Evolutionary conservation across 2,797 vertebrate genomes (phyloP), one percentile per base, ranked within the genome.

Genomic region (Coracias cyanogaster): DNA sequence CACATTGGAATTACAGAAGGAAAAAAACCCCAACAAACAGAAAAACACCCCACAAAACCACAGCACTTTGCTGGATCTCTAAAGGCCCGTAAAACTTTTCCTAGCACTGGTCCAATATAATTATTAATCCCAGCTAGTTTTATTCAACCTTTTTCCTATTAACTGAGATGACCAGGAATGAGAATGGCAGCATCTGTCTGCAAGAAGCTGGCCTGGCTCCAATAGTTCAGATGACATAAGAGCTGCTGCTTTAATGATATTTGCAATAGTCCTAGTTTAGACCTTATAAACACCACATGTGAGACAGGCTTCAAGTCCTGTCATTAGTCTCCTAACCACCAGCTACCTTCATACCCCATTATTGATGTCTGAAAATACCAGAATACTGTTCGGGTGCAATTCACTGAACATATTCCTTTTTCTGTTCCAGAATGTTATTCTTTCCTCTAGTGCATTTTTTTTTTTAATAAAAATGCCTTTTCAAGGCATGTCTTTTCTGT

Each of bases 391-490:
- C 69, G 48, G 69, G 52, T 31, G 43, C 18, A 89, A 82, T 93
- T 96, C 60, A 60, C 37, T 74, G 82, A 89, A 98, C 97, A 89
- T 96, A 82, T 98, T 96, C 66, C 99, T 85, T 91, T 96, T 98
- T 93, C 94, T 98, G 43, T 96, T 98, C 98, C 98, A 98, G 82
- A 97, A 95, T 57, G 84, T 92, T 88, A 98, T 71, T 95, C 98
- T 98, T 94, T 98, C 96, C 92, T 94, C 97, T 82, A 99, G 92
- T 11, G 96, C 94, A 64, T 97, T 97, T 81, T 98, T 93, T 97
- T 99, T 99, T 99, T 99, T 64, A 55, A 18, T 46, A 95, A 64
- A 45, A 98, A 96, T 96, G 97, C 97, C 55, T 97, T 86, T 89
- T 98, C 97, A 85, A 96, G 70, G n/a, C 49, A 57, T 2, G 43